Percentiles rank a stretch among this genome's conserved stretches.
These are phyloP conservation scores for Pyrgilauda ruficollis DNA, from an alignment of 2,113 vertebrate species.

Conservation along the genomic window DNA sequence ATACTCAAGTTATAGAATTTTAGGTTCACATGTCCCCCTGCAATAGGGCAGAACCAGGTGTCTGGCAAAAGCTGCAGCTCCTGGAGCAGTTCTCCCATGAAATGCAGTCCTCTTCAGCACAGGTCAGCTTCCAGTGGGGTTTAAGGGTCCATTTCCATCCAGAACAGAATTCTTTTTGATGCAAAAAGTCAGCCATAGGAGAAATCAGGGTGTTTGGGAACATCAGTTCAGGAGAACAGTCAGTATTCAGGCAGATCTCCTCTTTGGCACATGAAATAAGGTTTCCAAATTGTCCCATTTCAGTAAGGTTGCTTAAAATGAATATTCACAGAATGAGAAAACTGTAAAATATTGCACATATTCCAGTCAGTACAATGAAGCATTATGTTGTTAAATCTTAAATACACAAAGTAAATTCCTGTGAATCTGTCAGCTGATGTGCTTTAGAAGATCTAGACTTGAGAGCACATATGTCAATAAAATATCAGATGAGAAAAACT, in stretches of 20 bases:
- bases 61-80: conserved; percentile 8
- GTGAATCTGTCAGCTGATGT: conserved; percentile 10
- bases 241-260: conserved; percentile 46
- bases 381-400: conserved; percentile 32
- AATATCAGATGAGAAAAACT: background rate
- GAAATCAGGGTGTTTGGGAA: conserved; percentile 25
- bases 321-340: conserved; percentile 78
- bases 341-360: conserved; percentile 69
- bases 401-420: conserved; percentile 52
- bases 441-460: background rate
- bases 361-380: conserved; percentile 64
- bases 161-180: background rate
- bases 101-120: background rate
- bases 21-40: conserved; percentile 63
- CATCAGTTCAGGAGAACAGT: conserved; percentile 18
- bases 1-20: conserved; percentile 40
- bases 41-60: conserved; percentile 47
- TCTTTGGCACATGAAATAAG: conserved; percentile 64
- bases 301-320: conserved; percentile 80
- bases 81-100: background rate
- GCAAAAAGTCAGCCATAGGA: conserved; percentile 37
- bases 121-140: background rate
- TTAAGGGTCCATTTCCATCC: conserved; percentile 12
- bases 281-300: conserved; percentile 76
- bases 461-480: background rate